These are phyloP conservation scores for Sarotherodon lohbergeri DNA, from an alignment of 2,113 vertebrate species.

Conservation along the genomic window DNA sequence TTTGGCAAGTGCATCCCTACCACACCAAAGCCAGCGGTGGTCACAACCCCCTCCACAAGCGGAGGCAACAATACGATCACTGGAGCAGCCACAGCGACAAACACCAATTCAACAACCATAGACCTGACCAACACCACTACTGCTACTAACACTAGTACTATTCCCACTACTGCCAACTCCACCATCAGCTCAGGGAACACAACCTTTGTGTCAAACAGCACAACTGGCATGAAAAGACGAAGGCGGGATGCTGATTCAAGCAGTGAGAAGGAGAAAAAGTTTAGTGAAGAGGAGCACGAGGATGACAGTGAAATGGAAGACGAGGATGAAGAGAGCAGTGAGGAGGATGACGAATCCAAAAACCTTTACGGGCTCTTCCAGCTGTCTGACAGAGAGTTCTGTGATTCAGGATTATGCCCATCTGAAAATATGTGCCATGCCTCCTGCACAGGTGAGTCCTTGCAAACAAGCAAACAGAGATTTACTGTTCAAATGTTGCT, in stretches of 20 bases:
- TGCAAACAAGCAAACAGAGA: neutral
- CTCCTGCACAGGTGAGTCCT: constrained; percentile 30
- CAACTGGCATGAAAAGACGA: accelerated
- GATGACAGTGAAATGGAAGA: neutral
- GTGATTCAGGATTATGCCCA: neutral
- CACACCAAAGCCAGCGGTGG: neutral
- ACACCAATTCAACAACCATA: neutral
- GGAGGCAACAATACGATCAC: neutral
- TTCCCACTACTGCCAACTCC: neutral
- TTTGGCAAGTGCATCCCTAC: neutral
- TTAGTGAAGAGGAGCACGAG: neutral
- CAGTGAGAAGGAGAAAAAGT: neutral
- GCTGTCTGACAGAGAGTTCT: neutral
- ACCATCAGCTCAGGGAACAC: neutral
- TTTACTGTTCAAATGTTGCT: neutral
- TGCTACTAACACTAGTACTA: neutral
- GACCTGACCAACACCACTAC: neutral
- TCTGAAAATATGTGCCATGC: constrained; percentile 1
- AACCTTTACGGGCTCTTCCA: neutral
- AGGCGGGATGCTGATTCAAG: neutral
- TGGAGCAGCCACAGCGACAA: neutral
- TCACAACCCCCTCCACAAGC: neutral
- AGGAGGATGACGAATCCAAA: neutral
- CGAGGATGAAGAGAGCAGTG: neutral
- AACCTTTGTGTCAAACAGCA: neutral